phyloP scores from a whole-genome alignment of 1,140 invertebrate genomes.

The Listronotus bonariensis region DNA sequence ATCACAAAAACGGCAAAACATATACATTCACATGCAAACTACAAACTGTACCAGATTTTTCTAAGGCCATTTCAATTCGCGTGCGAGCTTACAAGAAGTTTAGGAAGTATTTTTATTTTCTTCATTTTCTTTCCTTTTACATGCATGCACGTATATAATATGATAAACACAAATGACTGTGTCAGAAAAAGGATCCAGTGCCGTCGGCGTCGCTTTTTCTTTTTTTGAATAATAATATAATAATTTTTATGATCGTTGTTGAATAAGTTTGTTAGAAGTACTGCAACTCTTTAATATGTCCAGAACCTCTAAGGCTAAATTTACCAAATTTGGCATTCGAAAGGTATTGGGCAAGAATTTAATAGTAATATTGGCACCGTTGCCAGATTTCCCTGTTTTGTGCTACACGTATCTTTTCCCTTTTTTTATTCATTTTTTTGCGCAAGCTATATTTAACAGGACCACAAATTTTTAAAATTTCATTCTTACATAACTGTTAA shows the following conservation, averaged over 20 bases:
- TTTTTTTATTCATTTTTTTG: too few relatives aligned
- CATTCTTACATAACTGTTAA: too few relatives aligned
- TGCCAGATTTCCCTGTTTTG: too few relatives aligned
- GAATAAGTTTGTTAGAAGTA: neutral
- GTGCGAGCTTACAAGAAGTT: conserved; percentile 5
- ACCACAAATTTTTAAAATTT: too few relatives aligned
- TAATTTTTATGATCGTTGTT: neutral
- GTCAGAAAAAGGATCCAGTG: conserved; percentile 2
- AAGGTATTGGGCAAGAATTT: too few relatives aligned
- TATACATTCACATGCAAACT: conserved; percentile 1
- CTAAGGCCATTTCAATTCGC: neutral
- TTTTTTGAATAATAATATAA: too few relatives aligned
- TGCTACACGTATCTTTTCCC: too few relatives aligned
- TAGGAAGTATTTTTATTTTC: conserved; percentile 4
- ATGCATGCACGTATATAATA: conserved; percentile 12
- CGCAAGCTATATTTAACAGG: too few relatives aligned
- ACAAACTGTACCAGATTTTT: conserved; percentile 3
- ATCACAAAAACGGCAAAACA: neutral
- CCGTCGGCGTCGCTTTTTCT: too few relatives aligned
- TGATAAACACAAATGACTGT: conserved; percentile 14
- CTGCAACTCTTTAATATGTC: neutral
- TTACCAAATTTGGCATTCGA: too few relatives aligned
- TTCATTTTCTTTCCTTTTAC: conserved; percentile 6
- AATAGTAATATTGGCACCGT: too few relatives aligned
- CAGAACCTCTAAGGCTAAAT: neutral